Base-by-base conservation (phyloP, 2,888 invertebrate genomes). In the Ormyrus nitidulus region DNA sequence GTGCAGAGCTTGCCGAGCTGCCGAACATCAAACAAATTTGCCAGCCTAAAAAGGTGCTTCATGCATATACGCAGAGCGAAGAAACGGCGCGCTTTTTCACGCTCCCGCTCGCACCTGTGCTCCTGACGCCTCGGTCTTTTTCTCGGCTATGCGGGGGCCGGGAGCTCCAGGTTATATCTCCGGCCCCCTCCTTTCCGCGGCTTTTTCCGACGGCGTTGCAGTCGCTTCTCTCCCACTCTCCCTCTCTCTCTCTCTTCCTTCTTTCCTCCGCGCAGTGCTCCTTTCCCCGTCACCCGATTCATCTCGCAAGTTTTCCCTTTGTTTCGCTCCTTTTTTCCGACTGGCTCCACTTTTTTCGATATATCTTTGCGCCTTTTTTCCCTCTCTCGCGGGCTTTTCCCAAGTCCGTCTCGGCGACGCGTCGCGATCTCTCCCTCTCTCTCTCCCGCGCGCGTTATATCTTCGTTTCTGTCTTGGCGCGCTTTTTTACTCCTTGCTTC, bases 261-360 rank as follows among this genome's bases (percentile, higher is more conserved):
- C 79, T 69, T 71, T 49, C 76, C 83, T 83, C 77, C 34, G 4
- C 34, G 34, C 34, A 4, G 34, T 34, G 34, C 34, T 34, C 34
- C 34, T 34, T 34, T 34, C 34, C 70, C 56, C 80, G 65, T 78
- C 71, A 34, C 78, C 69, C 81, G 83, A 65, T 71, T 80, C 70
- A 75, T 81, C 78, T 81, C 77, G 74, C 74, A 78, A 70, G 81
- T 79, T 82, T 81, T 80, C 66, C 58, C 51, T 74, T 81, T 78
- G 74, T 78, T 81, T 81, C 70, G 77, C 19, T 64, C 70, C 54
- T 69, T 77, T 77, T 77, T 77, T 56, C 46, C 19, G 49, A 10
- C 66, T 75, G 34, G 59, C 59, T 48, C 62, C 75, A 79, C 82
- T 82, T 83, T 82, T 81, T 80, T 77, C 81, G 82, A 83, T 83